phyloP scores from a whole-genome alignment of 2,797 vertebrate species.

The Thamnophis elegans region DNA sequence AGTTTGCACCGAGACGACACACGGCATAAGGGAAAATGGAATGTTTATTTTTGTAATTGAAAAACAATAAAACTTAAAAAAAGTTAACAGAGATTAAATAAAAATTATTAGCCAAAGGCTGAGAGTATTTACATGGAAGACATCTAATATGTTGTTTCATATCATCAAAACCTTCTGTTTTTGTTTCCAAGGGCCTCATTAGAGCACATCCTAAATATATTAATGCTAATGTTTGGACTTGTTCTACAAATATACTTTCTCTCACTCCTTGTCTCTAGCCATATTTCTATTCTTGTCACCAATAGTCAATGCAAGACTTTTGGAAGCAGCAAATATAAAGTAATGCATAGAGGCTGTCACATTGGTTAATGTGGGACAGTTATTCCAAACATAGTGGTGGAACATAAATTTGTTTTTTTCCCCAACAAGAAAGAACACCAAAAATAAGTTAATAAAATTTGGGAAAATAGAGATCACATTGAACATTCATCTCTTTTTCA shows the following conservation, averaged over 20 bases:
- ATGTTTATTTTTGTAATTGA: too few relatives aligned
- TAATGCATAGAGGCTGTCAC: background rate
- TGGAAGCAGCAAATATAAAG: constrained; percentile 19
- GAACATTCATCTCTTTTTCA: background rate
- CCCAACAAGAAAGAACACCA: background rate
- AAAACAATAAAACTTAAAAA: too few relatives aligned
- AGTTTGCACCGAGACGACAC: too few relatives aligned
- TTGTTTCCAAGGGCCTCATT: background rate
- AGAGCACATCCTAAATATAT: background rate
- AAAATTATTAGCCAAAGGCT: background rate
- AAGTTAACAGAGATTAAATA: background rate
- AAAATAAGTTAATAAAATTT: background rate
- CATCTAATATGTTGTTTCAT: background rate
- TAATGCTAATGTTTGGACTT: background rate
- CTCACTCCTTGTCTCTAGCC: background rate
- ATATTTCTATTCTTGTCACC: background rate
- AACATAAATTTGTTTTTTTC: background rate
- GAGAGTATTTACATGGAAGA: background rate
- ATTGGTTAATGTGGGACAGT: background rate
- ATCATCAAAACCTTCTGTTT: background rate
- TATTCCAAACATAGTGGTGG: background rate
- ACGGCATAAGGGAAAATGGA: too few relatives aligned
- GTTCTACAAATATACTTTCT: background rate
- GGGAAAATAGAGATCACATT: background rate
- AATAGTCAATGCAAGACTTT: background rate